Evolutionary conservation across 2,113 vertebrate genomes (phyloP).

Genomic region (Triplophysa rosa): DNA sequence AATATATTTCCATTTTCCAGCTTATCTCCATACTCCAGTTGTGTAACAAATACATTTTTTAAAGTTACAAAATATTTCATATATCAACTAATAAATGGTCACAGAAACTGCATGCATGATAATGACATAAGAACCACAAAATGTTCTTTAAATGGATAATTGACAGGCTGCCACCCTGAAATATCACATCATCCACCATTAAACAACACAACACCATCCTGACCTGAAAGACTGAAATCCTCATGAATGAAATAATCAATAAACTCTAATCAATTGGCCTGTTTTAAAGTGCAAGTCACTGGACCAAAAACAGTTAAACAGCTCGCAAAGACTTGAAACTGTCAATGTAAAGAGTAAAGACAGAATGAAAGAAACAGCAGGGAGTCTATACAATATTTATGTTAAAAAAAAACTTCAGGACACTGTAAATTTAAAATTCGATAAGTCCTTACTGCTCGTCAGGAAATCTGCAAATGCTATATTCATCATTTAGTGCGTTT

Average conservation of each 20-base stretch:
- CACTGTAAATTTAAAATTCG: slow-evolving; percentile 9
- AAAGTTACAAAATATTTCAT: too few species aligned
- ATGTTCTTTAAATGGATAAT: background rate
- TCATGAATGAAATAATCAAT: slow-evolving; percentile 23
- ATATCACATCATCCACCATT: background rate
- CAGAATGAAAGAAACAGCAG: background rate
- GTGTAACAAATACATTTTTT: too few species aligned
- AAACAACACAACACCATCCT: background rate
- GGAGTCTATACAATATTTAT: background rate
- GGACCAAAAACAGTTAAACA: slow-evolving; percentile 7
- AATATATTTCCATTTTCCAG: too few species aligned
- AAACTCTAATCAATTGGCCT: slow-evolving; percentile 10
- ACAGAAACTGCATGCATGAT: background rate
- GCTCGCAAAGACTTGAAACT: background rate
- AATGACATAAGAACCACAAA: background rate
- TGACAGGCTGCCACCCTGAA: background rate
- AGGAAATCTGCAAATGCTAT: slow-evolving; percentile 23
- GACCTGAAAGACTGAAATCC: slow-evolving; percentile 6
- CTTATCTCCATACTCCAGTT: too few species aligned
- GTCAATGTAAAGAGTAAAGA: background rate
- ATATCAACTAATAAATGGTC: background rate
- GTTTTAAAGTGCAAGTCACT: slow-evolving; percentile 21
- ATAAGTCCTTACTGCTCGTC: slow-evolving; percentile 7
- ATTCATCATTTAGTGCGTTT: slow-evolving; percentile 15
- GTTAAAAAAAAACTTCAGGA: background rate